phyloP scores from a whole-genome alignment of 2,797 vertebrate species.

The Tokudaia tokunoshimensis region DNA sequence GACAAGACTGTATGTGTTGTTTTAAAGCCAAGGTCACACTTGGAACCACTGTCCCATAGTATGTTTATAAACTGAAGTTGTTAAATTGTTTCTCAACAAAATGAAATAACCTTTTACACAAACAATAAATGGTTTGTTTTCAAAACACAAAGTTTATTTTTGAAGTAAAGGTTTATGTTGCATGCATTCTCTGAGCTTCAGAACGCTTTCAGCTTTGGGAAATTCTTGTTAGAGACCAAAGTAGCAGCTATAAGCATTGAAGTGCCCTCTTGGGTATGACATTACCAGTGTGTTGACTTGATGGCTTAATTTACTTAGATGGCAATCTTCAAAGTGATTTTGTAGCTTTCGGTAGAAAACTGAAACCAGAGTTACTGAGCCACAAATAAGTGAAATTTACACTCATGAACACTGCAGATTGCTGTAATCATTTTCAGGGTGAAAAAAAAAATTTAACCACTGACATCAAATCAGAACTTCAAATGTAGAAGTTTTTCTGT shows the following conservation, averaged over 20 bases:
- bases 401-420: slow-evolving; percentile 76
- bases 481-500: slow-evolving; percentile 52
- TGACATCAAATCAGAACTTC: slow-evolving; percentile 67
- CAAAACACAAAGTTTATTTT: slow-evolving; percentile 80
- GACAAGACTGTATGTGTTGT: slow-evolving; percentile 11
- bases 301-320: slow-evolving; percentile 82
- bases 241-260: slow-evolving; percentile 66
- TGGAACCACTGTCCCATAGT: slow-evolving; percentile 40
- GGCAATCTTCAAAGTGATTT: slow-evolving; percentile 75
- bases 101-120: slow-evolving; percentile 61
- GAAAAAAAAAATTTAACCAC: slow-evolving; percentile 67
- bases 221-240: slow-evolving; percentile 73
- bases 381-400: slow-evolving; percentile 80
- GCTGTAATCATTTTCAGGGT: slow-evolving; percentile 73
- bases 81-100: slow-evolving; percentile 68
- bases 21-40: slow-evolving; percentile 73
- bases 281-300: slow-evolving; percentile 77
- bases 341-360: slow-evolving; percentile 70
- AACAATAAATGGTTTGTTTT: slow-evolving; percentile 77
- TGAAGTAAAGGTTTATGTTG: slow-evolving; percentile 81
- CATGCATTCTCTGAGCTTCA: slow-evolving; percentile 65
- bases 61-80: slow-evolving; percentile 67
- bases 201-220: slow-evolving; percentile 71
- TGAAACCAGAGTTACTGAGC: slow-evolving; percentile 79
- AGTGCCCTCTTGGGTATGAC: slow-evolving; percentile 77